Evolutionary conservation across 92 coral and sea anemone genomes (phyloP), one percentile per base, ranked within the genome.

Genomic region (Palythoa grandis): DNA sequence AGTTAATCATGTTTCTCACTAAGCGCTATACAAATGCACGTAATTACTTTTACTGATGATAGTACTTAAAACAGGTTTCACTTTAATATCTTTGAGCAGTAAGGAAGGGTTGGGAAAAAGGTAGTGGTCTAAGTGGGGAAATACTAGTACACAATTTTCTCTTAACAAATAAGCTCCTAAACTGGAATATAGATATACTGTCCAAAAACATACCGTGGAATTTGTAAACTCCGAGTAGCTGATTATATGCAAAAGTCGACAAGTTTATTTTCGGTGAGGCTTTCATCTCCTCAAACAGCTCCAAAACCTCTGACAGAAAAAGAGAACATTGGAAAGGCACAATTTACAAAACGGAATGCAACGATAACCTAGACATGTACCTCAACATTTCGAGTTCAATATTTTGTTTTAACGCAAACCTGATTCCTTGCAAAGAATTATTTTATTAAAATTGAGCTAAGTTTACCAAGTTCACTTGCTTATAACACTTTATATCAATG

Each of bases 181-280:
- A 19, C 25, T 17, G 22, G 70, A 38, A 12, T 7, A 76, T 7
- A 24, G 14, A 48, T 57, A 20, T 40, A 47, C 22, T 29, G 72
- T 17, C 13, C 54, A 63, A 63, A 16, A 50, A 79, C 84, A 43
- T 80, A 80, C 85, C 85, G 47, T 80, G 85, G 74, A 80, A 80
- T 20, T 80, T 80, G 74, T 80, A 80, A 23, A 80, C 85, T 80
- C 85, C 85, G 19, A 80, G 74, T 5, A 80, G 60, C 35, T 80
- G 85, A 47, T 80, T 80, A 22, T 38, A 80, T 7, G 85, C 38
- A 69, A 80, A 80, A 39, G 74, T 65, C 1, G 85, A 80, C 39
- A 80, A 16, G 35, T 66, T 80, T 10, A 80, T 56, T 11, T 17
- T 52, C 23, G 72, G 72, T n/a, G 52, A 40, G 53, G 58, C 60